These are phyloP conservation scores for Psittacus erithacus DNA, from an alignment of 2,113 vertebrate genomes.

Conservation along the genomic window DNA sequence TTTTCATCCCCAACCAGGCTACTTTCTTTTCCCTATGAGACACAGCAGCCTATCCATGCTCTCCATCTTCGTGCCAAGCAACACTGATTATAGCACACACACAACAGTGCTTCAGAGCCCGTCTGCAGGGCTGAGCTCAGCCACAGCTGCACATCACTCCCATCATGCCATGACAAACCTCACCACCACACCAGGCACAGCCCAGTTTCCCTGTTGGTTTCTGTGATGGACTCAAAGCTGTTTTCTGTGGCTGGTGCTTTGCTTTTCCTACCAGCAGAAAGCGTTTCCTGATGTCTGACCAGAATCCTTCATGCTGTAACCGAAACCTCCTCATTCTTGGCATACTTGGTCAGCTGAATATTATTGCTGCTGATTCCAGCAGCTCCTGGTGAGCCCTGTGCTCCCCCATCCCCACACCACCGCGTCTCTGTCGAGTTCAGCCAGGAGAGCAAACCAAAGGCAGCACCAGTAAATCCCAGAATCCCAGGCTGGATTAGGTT, in stretches of 20 bases:
- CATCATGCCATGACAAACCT: neutral
- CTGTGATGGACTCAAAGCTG: neutral
- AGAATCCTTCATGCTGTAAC: neutral
- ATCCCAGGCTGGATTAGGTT: neutral
- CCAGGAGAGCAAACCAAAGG: neutral
- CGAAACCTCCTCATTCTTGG: neutral
- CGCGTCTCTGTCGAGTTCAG: fast-evolving
- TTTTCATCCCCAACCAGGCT: neutral
- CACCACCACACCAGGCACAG: neutral
- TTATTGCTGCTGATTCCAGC: neutral
- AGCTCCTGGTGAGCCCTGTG: neutral
- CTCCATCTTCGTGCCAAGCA: neutral
- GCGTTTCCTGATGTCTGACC: neutral
- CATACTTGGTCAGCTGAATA: neutral
- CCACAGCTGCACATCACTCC: neutral
- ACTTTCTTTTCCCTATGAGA: neutral
- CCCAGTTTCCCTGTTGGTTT: neutral
- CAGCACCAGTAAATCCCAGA: fast-evolving
- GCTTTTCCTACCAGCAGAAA: neutral
- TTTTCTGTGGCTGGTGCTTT: neutral
- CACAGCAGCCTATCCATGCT: neutral
- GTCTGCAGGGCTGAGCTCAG: neutral
- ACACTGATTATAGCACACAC: neutral
- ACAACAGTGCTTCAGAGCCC: neutral
- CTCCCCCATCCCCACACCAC: no score